phyloP scores from a whole-genome alignment of 2,113 vertebrate species.

The Nettapus auritus region DNA sequence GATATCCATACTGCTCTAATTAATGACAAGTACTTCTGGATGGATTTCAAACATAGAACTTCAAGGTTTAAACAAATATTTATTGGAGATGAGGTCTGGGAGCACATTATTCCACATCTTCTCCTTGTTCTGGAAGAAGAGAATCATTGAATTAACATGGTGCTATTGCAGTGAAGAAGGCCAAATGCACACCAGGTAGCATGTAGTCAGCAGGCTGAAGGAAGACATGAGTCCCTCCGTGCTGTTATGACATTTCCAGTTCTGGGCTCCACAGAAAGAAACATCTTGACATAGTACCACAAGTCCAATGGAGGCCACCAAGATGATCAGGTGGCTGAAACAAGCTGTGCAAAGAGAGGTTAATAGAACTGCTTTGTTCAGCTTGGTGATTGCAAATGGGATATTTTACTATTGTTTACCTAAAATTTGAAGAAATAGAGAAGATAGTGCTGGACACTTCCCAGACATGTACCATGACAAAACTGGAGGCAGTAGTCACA shows the following conservation, averaged over 20 bases:
- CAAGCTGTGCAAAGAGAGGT: neutral
- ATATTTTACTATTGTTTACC: neutral
- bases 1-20: neutral
- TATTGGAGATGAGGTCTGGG: neutral
- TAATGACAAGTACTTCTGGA: neutral
- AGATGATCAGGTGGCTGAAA: neutral
- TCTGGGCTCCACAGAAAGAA: neutral
- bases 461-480: neutral
- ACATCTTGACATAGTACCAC: neutral
- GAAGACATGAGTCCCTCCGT: neutral
- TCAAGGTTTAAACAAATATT: neutral
- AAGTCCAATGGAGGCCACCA: neutral
- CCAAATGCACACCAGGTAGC: neutral
- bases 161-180: neutral
- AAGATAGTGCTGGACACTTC: neutral
- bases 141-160: neutral
- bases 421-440: neutral
- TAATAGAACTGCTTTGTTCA: neutral
- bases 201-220: neutral
- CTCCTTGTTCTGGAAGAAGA: neutral
- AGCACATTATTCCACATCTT: neutral
- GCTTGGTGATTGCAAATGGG: neutral
- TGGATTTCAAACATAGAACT: neutral
- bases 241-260: rapidly evolving
- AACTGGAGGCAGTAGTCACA: neutral